Percentiles rank a stretch among this genome's conserved stretches.
Conservation (phyloP, 2,113 vertebrate species). For the Ameiurus melas region DNA sequence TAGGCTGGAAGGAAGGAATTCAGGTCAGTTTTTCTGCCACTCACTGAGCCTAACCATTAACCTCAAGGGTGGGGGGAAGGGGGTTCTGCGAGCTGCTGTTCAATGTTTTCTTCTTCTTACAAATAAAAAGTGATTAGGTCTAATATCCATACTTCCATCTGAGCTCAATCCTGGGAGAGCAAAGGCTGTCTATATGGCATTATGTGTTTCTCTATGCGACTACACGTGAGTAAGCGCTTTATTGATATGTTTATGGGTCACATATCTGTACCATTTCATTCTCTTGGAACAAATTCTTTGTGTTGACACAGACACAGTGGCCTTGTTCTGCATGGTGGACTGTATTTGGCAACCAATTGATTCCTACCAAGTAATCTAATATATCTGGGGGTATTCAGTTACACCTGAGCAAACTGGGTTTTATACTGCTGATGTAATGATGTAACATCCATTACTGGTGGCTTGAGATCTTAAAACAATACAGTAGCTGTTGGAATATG, state of each 20-base stretch:
- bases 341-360: neutral
- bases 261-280: neutral
- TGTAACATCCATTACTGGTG: neutral
- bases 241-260: neutral
- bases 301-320: neutral
- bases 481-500: neutral
- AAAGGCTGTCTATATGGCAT: neutral
- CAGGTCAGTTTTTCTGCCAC: slow-evolving; percentile 13
- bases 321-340: neutral
- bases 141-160: neutral
- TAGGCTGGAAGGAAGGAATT: neutral
- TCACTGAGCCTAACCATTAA: neutral
- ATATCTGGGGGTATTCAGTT: neutral
- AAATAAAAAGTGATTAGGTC: neutral
- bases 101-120: neutral
- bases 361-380: neutral
- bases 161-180: neutral
- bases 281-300: neutral
- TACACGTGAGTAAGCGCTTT: neutral
- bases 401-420: neutral
- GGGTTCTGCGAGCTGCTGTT: neutral
- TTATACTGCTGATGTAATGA: neutral
- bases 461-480: neutral
- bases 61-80: too few relatives aligned
- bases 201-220: neutral